These are phyloP conservation scores for Corythaixoides concolor DNA, from an alignment of 2,113 vertebrate genomes.

Conservation along the genomic window DNA sequence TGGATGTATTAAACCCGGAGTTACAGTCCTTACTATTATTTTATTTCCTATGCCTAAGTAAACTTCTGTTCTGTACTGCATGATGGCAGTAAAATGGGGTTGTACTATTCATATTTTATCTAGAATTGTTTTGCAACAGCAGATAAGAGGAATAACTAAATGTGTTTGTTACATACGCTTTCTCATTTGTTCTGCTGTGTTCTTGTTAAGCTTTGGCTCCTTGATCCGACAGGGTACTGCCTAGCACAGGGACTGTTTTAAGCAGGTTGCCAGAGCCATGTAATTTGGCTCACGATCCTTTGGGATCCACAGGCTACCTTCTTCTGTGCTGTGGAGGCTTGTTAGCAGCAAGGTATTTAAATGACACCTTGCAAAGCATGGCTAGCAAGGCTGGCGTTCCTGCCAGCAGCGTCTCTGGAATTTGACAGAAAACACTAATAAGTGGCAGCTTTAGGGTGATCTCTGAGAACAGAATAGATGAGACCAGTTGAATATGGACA, in stretches of 20 bases:
- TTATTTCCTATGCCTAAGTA: not conserved
- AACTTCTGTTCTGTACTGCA: not conserved
- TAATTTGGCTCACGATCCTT: not conserved
- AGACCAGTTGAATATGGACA: not conserved
- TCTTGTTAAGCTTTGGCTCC: not conserved
- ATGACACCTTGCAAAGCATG: not conserved
- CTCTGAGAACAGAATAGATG: not conserved
- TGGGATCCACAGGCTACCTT: not conserved
- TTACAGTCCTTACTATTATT: not conserved
- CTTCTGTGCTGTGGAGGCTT: not conserved
- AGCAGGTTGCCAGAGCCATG: not conserved
- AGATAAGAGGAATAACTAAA: not conserved
- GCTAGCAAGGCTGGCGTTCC: not conserved
- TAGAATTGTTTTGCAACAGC: not conserved
- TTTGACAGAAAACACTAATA: not conserved
- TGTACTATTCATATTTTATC: not conserved
- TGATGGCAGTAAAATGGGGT: not conserved
- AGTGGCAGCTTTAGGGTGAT: not conserved
- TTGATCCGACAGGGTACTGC: not conserved
- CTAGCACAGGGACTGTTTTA: not conserved
- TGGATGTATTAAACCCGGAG: not conserved
- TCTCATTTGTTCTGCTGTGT: not conserved
- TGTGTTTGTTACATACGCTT: not conserved
- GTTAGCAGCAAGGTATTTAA: not conserved
- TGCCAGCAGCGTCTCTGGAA: not conserved